Evolutionary conservation across 1,140 invertebrate species (phyloP), one percentile per base, ranked within the genome.

Genomic region (Zaprionus lachaisei): DNA sequence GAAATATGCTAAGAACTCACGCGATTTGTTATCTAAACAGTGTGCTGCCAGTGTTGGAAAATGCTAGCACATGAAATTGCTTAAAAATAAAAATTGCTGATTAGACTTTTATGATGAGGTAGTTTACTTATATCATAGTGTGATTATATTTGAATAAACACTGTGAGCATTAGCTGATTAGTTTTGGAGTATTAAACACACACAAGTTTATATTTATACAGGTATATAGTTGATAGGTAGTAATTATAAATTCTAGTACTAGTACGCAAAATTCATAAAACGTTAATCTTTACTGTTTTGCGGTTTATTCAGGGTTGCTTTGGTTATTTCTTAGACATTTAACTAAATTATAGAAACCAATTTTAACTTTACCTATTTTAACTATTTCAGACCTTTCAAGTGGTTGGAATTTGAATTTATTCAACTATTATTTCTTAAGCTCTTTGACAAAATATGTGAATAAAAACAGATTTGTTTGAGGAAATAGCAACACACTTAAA

Each of bases 1-100:
- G 14, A 56, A 61, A 62, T 54, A 74, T 62, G 47, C 57, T n/a
- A 69, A 56, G 26, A 61, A 58, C 51, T 51, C 72, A 75, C 67
- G 72, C 67, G 41, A 75, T 70, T 34, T n/a, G n/a, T 57, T 56
- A 47, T 70, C 67, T 31, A 31, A 24, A 17, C 41, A 49, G 4
- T 44, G 38, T 17, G n/a, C 6, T 17, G 34, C 14, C 38, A 44
- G 60, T 49, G 58, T 44, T 61, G 26, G 11, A 31, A 34, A 63
- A 51, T 28, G 15, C 38, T 20, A 2, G 15, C 38, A 31, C 11
- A 17, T 5, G 47, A 51, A 49, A 49, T 49, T 49, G 20, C 17
- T 49, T n/a, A 5, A 41, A 47, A 47, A n/a, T 41, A 51, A 24
- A 1, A 12, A 22, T 49, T 22, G 17, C 17, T 20, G 47, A 49